Conservation (phyloP, 2,888 invertebrate genomes). For the Hirtodrosophila confusa region DNA sequence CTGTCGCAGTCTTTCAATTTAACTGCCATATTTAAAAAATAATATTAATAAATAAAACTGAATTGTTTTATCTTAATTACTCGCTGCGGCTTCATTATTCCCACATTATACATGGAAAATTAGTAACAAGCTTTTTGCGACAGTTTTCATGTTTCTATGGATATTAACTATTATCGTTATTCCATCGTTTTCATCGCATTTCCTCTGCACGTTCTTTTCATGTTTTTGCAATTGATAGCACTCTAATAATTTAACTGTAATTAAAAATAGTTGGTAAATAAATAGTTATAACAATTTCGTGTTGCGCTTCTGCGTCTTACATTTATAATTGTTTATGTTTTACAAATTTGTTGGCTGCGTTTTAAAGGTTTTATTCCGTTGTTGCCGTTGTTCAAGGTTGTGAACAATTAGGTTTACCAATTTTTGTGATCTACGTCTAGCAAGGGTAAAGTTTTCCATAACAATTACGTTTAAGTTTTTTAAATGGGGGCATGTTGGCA, state of each 20-base stretch:
- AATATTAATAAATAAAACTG: conserved; percentile 2
- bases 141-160: conserved; percentile 7
- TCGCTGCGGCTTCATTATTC: background rate
- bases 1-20: conserved; percentile 32
- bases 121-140: background rate
- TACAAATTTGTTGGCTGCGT: conserved; percentile 15
- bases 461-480: no score
- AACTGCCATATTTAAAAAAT: conserved; percentile 21
- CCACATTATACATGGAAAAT: conserved; percentile 2
- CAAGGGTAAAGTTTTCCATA: no score
- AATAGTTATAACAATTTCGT: conserved; percentile 22
- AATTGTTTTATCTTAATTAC: conserved; percentile 7
- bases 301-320: conserved; percentile 15
- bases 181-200: conserved; percentile 27
- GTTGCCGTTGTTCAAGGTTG: conserved; percentile 50
- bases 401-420: conserved; percentile 18
- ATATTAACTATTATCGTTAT: conserved; percentile 5
- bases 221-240: conserved; percentile 41
- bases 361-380: conserved; percentile 16
- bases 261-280: conserved; percentile 47
- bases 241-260: conserved; percentile 49
- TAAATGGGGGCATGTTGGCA: no score
- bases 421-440: conserved; percentile 6
- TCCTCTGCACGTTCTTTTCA: conserved; percentile 41
- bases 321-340: conserved; percentile 16